Base-by-base conservation (phyloP, 2,888 invertebrate species). In the Sinohyriopsis cumingii region DNA sequence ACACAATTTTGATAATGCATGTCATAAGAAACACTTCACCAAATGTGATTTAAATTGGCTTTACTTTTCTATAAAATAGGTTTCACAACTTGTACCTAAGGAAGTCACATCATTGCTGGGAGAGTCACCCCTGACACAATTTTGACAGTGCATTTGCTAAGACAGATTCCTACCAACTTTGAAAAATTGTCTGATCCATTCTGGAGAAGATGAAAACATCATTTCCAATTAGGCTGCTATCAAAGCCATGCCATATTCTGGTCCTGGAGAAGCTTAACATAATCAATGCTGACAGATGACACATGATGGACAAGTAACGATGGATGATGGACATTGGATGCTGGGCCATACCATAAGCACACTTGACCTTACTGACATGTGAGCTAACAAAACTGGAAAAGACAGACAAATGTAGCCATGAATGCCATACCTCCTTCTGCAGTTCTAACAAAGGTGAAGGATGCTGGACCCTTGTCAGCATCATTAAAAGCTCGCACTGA, bases 401-500 rank as follows among this genome's bases (percentile, higher is more conserved):
- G 45, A 33, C 0, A 22, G 7, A 59, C n/a, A n/a, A 59, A 22
- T 59, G 59, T 22, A 59, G n/a, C 59, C 91, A 55, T 45, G 3
- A 45, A 45, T 45, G 45, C 90, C 94, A 93, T 91, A 95, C 95
- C 93, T 89, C 94, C 95, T 92, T 95, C 95, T 86, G 94, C 94
- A 62, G 95, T 95, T 92, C 93, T 94, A 81, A 95, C 94, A 70
- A 93, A 91, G 60, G 94, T 93, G 54, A 93, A 93, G 53, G 94
- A 93, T 78, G 93, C 92, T 59, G 95, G 95, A 66, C 95, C 95
- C 62, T 92, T 91, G 25, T 94, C 95, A 86, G 93, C 93, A 24
- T 94, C 94, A 90, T 95, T 95, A 90, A 94, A 93, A 63, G 94
- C 94, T 91, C 93, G 93, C 77, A 95, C 91, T 53, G 94, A 93